These are phyloP conservation scores for Drosophila subsilvestris DNA, from an alignment of 2,888 invertebrate species.

Conservation along the genomic window DNA sequence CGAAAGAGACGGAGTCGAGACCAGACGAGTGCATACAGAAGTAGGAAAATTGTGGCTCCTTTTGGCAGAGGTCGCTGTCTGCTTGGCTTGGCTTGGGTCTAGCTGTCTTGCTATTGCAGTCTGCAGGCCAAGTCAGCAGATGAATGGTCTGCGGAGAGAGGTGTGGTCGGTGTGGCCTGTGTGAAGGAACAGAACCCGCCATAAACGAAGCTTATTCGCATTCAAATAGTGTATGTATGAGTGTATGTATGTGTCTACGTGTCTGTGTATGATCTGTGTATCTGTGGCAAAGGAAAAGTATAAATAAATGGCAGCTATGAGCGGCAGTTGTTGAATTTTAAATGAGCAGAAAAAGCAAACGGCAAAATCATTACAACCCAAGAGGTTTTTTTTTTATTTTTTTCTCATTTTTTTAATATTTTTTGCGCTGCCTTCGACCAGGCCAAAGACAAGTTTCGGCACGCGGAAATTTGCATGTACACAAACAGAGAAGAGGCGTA, in stretches of 20 bases:
- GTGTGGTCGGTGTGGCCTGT: slow-evolving; percentile 30
- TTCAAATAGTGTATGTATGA: slow-evolving; percentile 56
- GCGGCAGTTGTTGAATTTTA: slow-evolving; percentile 78
- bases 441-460: slow-evolving; percentile 72
- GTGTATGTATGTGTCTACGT: background rate
- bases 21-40: slow-evolving; percentile 22
- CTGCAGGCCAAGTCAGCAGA: slow-evolving; percentile 8
- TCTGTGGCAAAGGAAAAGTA: slow-evolving; percentile 5
- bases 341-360: slow-evolving; percentile 74
- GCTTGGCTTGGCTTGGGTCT: slow-evolving; percentile 21
- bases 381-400: slow-evolving; percentile 45
- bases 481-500: slow-evolving; percentile 13
- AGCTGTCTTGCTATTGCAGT: slow-evolving; percentile 14
- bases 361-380: slow-evolving; percentile 70
- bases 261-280: slow-evolving; percentile 9
- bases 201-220: slow-evolving; percentile 76
- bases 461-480: slow-evolving; percentile 67
- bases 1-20: too few relatives aligned
- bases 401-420: slow-evolving; percentile 1
- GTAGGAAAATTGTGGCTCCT: slow-evolving; percentile 59
- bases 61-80: slow-evolving; percentile 57
- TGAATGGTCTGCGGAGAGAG: slow-evolving; percentile 36
- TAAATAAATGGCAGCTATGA: slow-evolving; percentile 46
- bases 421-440: slow-evolving; percentile 24
- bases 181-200: slow-evolving; percentile 42